phyloP scores from a whole-genome alignment of 2,888 invertebrate genomes.

The Hydriomena furcata region DNA sequence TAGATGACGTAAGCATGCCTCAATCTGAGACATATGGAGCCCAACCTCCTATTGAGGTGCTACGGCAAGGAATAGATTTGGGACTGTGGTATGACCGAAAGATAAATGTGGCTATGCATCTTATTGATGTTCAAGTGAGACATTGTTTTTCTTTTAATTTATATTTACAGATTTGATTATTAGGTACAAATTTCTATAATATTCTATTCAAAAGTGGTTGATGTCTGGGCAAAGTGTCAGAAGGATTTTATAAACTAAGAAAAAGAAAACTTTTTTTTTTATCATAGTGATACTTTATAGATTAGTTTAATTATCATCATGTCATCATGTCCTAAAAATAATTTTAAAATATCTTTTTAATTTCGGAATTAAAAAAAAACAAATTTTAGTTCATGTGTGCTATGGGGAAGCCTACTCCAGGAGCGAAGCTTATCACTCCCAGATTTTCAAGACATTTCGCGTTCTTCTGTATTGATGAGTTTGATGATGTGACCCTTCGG shows the following conservation, averaged over 20 bases:
- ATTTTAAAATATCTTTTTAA: no score
- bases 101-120: slow-evolving; percentile 89
- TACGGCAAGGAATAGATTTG: slow-evolving; percentile 95
- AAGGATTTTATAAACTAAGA: no score
- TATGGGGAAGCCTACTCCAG: slow-evolving; percentile 91
- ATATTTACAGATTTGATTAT: no score
- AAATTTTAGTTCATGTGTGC: slow-evolving; percentile 92
- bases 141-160: background rate
- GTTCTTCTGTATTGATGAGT: slow-evolving; percentile 93
- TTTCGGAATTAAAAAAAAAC: no score
- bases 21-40: slow-evolving; percentile 95
- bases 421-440: slow-evolving; percentile 92
- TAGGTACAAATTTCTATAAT: no score
- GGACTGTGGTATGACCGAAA: slow-evolving; percentile 95
- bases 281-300: no score
- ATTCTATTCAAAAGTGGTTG: no score
- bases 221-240: no score
- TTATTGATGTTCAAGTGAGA: slow-evolving; percentile 92
- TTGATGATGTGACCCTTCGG: slow-evolving; percentile 91
- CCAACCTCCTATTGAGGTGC: slow-evolving; percentile 96
- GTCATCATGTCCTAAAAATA: no score
- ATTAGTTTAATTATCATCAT: no score
- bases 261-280: no score
- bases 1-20: slow-evolving; percentile 99
- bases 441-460: slow-evolving; percentile 95